Percentiles rank a stretch among this genome's conserved stretches.
phyloP scores from a whole-genome alignment of 1,140 invertebrate species.

The Gryon sp. region DNA sequence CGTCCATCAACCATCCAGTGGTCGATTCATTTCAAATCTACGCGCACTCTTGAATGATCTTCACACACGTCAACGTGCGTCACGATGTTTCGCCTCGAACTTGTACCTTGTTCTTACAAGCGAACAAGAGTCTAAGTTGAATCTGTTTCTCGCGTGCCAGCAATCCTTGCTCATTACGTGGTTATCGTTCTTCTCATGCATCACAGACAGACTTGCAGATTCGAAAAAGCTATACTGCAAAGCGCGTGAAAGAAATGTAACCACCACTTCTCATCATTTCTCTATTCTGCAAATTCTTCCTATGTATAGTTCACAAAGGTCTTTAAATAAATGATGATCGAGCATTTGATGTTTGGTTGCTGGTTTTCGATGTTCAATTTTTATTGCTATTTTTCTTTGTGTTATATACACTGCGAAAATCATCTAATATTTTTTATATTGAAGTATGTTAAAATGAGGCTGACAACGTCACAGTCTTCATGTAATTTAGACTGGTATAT shows the following conservation, averaged over 20 bases:
- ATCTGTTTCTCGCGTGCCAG: conserved; percentile 56
- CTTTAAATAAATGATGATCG: conserved; percentile 18
- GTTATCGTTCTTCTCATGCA: conserved; percentile 37
- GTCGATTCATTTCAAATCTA: conserved; percentile 71
- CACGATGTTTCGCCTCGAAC: conserved; percentile 26
- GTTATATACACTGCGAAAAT: too few species aligned
- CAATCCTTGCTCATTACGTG: conserved; percentile 34
- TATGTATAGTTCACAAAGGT: not conserved
- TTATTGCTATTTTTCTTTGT: not conserved
- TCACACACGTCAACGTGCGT: conserved; percentile 45
- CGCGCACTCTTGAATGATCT: conserved; percentile 22
- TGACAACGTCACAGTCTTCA: too few species aligned
- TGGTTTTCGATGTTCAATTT: not conserved
- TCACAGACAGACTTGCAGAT: conserved; percentile 31
- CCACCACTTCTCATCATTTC: conserved; percentile 30
- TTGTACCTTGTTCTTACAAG: conserved; percentile 33
- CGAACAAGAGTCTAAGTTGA: conserved; percentile 1
- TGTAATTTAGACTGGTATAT: too few species aligned
- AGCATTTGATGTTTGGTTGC: not conserved
- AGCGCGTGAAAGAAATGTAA: conserved; percentile 27
- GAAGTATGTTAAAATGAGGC: too few species aligned
- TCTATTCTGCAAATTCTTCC: conserved; percentile 17
- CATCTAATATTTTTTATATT: too few species aligned
- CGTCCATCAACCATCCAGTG: conserved; percentile 76
- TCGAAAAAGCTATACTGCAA: conserved; percentile 38